phyloP scores from a whole-genome alignment of 2,113 vertebrate species.

The Centropus unirufus region DNA sequence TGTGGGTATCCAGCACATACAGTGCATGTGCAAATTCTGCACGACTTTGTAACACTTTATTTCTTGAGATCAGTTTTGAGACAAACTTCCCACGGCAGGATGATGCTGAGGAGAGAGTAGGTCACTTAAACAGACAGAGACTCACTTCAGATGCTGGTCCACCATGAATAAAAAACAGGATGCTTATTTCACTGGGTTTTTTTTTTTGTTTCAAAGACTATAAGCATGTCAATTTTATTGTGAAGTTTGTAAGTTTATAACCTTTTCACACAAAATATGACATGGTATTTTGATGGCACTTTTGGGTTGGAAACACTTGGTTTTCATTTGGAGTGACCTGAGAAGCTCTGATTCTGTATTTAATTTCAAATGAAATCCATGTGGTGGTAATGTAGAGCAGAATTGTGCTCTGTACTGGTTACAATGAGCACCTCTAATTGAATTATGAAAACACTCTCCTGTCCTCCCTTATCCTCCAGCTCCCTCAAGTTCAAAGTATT shows the following conservation, averaged over 20 bases:
- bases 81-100: not conserved
- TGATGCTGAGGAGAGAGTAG: not conserved
- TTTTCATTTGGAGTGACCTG: slow-evolving; percentile 53
- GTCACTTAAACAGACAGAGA: not conserved
- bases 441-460: not conserved
- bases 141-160: not conserved
- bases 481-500: not conserved
- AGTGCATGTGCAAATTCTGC: not conserved
- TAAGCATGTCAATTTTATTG: not conserved
- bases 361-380: slow-evolving; percentile 53
- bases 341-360: slow-evolving; percentile 37
- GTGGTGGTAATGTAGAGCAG: slow-evolving; percentile 40
- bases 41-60: not conserved
- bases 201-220: not conserved
- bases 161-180: not conserved
- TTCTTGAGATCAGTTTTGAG: not conserved
- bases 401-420: not conserved
- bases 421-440: slow-evolving; percentile 29
- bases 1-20: not conserved
- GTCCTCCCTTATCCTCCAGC: not conserved
- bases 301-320: slow-evolving; percentile 33
- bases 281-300: not conserved
- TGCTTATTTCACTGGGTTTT: not conserved
- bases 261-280: slow-evolving; percentile 29
- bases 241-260: not conserved